These are phyloP conservation scores for Rapana venosa DNA, from an alignment of 2,888 invertebrate species.

Conservation along the genomic window DNA sequence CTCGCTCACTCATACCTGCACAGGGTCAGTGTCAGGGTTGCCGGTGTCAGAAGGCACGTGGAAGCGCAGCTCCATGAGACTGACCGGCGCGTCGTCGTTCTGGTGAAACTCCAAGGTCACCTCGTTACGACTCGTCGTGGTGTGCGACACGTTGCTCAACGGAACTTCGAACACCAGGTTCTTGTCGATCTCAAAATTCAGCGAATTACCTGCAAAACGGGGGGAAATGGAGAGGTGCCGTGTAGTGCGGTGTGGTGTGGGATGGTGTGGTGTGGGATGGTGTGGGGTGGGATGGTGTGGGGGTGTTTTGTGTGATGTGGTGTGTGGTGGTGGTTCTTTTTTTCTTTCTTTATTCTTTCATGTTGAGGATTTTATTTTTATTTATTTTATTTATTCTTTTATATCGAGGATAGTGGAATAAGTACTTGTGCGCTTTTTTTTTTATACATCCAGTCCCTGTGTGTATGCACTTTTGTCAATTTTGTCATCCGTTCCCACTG, in stretches of 20 bases:
- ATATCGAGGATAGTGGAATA: too few species aligned
- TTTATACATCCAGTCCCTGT: too few species aligned
- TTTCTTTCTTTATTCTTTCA: neutral
- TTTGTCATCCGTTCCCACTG: too few species aligned
- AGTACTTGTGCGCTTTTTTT: too few species aligned
- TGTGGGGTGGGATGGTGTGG: too few species aligned
- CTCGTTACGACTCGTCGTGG: constrained; percentile 97
- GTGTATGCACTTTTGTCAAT: too few species aligned
- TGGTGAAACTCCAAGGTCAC: constrained; percentile 98
- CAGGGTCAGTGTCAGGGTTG: constrained; percentile 89
- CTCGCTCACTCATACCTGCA: constrained; percentile 81
- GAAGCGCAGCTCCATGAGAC: constrained; percentile 97
- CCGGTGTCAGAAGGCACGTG: constrained; percentile 92
- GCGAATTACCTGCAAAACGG: constrained; percentile 70
- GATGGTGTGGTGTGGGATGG: too few species aligned
- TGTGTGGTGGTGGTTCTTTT: too few species aligned
- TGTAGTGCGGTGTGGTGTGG: too few species aligned
- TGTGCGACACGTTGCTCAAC: constrained; percentile 95
- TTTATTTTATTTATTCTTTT: too few species aligned
- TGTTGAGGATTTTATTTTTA: too few species aligned
- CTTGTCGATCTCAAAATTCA: constrained; percentile 76
- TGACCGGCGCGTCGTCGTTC: constrained; percentile 98
- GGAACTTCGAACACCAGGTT: constrained; percentile 96
- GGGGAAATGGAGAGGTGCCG: neutral
- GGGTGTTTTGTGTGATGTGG: too few species aligned